Evolutionary conservation across 1,140 invertebrate genomes (phyloP), one percentile per base, ranked within the genome.

Genomic region (Trachymyrmex septentrionalis): DNA sequence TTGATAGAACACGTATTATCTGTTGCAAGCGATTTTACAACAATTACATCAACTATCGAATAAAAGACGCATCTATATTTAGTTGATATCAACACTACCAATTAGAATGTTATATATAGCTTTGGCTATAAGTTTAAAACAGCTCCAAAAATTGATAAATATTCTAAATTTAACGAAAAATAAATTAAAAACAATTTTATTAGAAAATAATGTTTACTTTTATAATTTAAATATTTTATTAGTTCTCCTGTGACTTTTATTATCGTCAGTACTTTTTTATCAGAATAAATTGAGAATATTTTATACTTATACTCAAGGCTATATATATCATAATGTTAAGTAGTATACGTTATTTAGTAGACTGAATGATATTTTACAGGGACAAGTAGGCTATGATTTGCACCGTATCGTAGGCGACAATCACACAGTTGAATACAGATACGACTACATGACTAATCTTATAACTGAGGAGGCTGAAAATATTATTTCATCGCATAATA

Each of bases 371-470:
- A 9, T 10, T 78, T 77, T 82, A 19, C 90, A 91, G 88, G 87
- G 92, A 50, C 93, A 95, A 61, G 96, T 80, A 4, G 95, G 96
- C 1, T 93, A 95, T 50, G 96, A 96, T 92, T 91, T 96, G 84
- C 96, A 96, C 57, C 94, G 92, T 64, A 95, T 92, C 73, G 91
- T 86, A 88, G 92, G 86, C 72, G 92, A 88, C 57, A 87, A 61
- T 66, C 90, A 87, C 91, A 94, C 44, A 88, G 85, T 80, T 34
- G 93, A 78, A 66, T 87, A 77, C 88, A 91, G 94, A 73, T 96
- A 96, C 3, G 94, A 96, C 57, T 97, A 97, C 89, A 95, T 96
- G 9, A 97, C 97, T 3, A 95, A 96, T 72, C 78, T 97, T 21
- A 96, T 97, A 77, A 96, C 96, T 0, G 90, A 96, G 0, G 95